These are phyloP conservation scores for Coptodon bakossiorum DNA, from an alignment of 2,113 vertebrate species.

Conservation along the genomic window DNA sequence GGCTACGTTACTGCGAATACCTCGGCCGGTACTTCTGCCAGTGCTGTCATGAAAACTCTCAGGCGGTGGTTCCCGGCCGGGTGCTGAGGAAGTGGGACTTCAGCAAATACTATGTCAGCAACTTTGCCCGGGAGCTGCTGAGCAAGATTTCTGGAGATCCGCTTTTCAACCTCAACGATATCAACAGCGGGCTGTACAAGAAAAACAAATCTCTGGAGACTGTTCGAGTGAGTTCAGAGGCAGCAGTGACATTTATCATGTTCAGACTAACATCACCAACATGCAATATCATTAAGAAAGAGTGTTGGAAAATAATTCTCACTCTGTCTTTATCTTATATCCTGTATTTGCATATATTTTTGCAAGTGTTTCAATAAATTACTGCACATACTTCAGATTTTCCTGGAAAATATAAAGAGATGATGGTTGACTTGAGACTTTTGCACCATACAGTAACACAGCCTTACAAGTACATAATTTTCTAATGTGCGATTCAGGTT, in stretches of 20 bases:
- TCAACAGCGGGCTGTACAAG: conserved; percentile 87
- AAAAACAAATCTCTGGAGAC: conserved; percentile 88
- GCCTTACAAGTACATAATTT: neutral
- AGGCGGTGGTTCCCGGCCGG: conserved; percentile 84
- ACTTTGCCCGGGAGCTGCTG: conserved; percentile 93
- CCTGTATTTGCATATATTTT: neutral
- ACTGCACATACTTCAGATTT: neutral
- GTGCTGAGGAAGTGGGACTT: conserved; percentile 96
- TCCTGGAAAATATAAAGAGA: neutral
- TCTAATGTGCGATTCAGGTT: conserved; percentile 67
- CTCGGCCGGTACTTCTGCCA: conserved; percentile 97
- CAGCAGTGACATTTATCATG: neutral
- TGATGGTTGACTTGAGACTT: neutral
- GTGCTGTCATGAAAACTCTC: conserved; percentile 94
- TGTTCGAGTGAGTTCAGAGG: conserved; percentile 76
- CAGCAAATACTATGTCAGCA: conserved; percentile 92
- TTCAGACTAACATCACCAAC: neutral
- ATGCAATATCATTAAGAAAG: neutral
- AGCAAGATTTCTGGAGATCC: conserved; percentile 93
- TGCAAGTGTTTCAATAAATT: neutral
- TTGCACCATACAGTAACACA: neutral
- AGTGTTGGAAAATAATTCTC: neutral
- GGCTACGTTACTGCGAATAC: conserved; percentile 95
- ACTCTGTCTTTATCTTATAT: neutral
- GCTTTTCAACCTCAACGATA: conserved; percentile 89